Evolutionary conservation across 1,140 invertebrate genomes (phyloP).

Genomic region (Macrosteles quadrilineatus): DNA sequence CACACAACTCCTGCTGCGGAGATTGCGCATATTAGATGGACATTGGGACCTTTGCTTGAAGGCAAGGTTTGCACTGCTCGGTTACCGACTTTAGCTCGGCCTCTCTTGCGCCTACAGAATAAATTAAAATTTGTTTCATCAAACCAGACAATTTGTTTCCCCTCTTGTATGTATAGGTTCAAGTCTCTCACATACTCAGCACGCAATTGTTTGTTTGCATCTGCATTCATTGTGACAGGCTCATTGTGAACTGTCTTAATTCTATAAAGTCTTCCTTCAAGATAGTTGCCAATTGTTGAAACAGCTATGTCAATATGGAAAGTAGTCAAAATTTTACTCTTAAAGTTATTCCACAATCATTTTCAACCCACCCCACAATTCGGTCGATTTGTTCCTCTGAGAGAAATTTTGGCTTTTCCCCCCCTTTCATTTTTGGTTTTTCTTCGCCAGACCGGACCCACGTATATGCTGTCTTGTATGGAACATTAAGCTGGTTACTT

Average conservation of each 20-base stretch:
- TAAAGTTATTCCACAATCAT: not conserved
- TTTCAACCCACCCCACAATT: not conserved
- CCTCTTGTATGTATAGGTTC: not conserved
- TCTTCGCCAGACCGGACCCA: not conserved
- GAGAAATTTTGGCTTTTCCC: not conserved
- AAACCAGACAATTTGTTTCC: not conserved
- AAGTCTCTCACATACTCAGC: not conserved
- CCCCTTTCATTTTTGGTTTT: too few species aligned
- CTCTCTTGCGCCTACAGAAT: conserved; percentile 7
- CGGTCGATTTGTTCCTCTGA: not conserved
- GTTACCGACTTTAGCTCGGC: not conserved
- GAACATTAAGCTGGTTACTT: not conserved
- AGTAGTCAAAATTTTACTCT: not conserved
- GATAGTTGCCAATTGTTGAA: not conserved
- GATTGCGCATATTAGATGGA: not conserved
- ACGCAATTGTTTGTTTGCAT: not conserved
- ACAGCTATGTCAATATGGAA: not conserved
- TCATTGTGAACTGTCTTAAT: not conserved
- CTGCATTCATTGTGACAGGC: not conserved
- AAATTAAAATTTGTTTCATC: conserved; percentile 10
- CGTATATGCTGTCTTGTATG: not conserved
- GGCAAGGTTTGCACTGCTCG: not conserved
- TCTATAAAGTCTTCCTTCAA: not conserved
- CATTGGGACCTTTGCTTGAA: conserved; percentile 12
- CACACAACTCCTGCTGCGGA: too few species aligned